Base-by-base conservation (phyloP, 2,888 invertebrate genomes). In the Notodonta dromedarius region DNA sequence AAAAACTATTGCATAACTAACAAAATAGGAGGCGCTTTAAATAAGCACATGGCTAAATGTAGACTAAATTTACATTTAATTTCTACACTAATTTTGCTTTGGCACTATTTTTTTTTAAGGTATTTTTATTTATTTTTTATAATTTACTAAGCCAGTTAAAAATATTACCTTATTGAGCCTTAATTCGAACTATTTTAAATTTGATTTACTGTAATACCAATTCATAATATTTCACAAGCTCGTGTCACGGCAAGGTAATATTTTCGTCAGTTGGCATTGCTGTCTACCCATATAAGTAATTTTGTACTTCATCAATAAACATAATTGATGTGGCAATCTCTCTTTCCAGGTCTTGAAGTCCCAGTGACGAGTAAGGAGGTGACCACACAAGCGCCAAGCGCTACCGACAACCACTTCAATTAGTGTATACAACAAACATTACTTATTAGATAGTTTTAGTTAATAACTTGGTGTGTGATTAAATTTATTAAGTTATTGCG, bases 381-480 rank as follows among this genome's bases (percentile, higher is more conserved):
- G 76, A 81, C 72, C 74, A 84, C 80, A 80, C 76, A 71, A 70
- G 87, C 88, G 86, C 88, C 80, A 80, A 84, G 87, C 89, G 88
- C 86, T 77, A 78, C 77, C 78, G 77, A 84, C 83, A 85, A 24
- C 84, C 83, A 83, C 87, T 80, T 83, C 86, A 83, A 73, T 84
- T 84, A 81, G 81, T 81, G 84, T 85, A 85, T 86, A 84, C 84
- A 86, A 87, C 85, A 89, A 88, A 87, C 85, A 88, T 87, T 90
- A 89, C 88, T 89, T 90, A 88, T 87, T 86, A 84, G 78, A 83
- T 90, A 91, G 89, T 82, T 84, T 86, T 90, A 91, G 89, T 87
- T 87, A 82, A 78, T 91, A 89, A 88, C 82, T 89, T 89, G 91
- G 91, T 93, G 93, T 92, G 92, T 91, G 91, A 92, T 89, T 89